Base-by-base conservation (phyloP, 2,797 vertebrate species). In the Danio jaintianensis region DNA sequence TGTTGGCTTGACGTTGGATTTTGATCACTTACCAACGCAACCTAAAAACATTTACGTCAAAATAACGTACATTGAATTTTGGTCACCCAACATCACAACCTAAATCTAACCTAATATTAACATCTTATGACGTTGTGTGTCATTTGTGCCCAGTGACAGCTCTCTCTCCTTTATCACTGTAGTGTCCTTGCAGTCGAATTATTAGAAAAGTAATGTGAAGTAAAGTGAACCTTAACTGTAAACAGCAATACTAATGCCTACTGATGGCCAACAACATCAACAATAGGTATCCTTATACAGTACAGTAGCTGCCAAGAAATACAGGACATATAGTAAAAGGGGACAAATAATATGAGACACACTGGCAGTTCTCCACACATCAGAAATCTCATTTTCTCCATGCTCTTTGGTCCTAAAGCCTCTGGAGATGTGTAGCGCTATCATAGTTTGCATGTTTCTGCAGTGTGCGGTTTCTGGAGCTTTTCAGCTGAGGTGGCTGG, bases 301-400 rank as follows among this genome's bases (percentile, higher is more conserved):
- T n/a, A 29, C 29, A 29, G 29, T 29, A 29, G 83, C 80, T 88
- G 66, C 43, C 80, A 67, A 74, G 83, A 83, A 85, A 88, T 85
- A 79, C 83, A 82, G 84, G 77, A 82, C 55, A 81, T 85, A 91
- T 84, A 86, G 76, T 88, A 90, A 92, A n/a, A 88, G 86, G 89
- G 88, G 89, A 90, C 86, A 82, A 84, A 91, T 90, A 85, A 89
- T 87, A 89, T 89, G 69, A 89, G 89, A 85, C 83, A 85, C 87
- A 89, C 88, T 87, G 84, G 58, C 75, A 80, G 67, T 75, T 79
- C 78, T 79, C 16, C 71, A 75, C 72, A 80, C 82, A 80, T 18
- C 69, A 73, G 74, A 80, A 61, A 69, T 68, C 67, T 83, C 68
- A 85, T 79, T 88, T 73, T 78, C 79, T 68, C 84, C 67, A 75